A percentile compares a stretch with the other conserved stretches of the same genome.
Evolutionary conservation across 2,797 vertebrate species (phyloP).

Genomic region (Craterocephalus amniculus): DNA sequence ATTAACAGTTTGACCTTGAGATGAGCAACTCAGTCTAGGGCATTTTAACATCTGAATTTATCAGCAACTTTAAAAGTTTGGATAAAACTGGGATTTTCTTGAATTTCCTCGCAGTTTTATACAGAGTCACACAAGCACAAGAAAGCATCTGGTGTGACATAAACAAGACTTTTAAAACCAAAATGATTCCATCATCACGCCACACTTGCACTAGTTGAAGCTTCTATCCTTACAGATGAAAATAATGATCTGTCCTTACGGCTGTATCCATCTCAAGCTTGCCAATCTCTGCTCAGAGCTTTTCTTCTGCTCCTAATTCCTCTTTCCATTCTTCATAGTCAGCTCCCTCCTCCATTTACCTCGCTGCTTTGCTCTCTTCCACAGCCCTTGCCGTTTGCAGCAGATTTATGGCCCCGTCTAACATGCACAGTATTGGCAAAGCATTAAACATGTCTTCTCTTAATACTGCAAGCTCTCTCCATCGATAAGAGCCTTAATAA

Average conservation of each 20-base stretch:
- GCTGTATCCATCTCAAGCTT: slow-evolving; percentile 46
- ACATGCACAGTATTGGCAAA: slow-evolving; percentile 86
- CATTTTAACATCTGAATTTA: slow-evolving; percentile 13
- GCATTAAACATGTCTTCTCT: slow-evolving; percentile 87
- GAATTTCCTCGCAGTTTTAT: slow-evolving; percentile 29
- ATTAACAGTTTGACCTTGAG: slow-evolving; percentile 15
- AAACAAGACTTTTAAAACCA: slow-evolving; percentile 17
- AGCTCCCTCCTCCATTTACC: slow-evolving; percentile 70
- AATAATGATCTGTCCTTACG: slow-evolving; percentile 54
- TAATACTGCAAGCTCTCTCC: slow-evolving; percentile 83
- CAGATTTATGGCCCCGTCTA: slow-evolving; percentile 81
- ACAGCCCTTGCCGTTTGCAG: slow-evolving; percentile 68
- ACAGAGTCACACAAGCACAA: slow-evolving; percentile 22
- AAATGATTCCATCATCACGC: slow-evolving; percentile 45
- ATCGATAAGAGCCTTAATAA: slow-evolving; percentile 88
- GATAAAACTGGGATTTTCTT: slow-evolving; percentile 40
- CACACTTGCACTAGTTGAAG: slow-evolving; percentile 22
- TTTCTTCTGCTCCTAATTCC: slow-evolving; percentile 59
- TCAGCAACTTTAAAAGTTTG: slow-evolving; percentile 30
- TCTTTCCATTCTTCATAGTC: slow-evolving; percentile 61
- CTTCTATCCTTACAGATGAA: slow-evolving; percentile 34
- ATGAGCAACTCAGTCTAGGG: slow-evolving; percentile 21
- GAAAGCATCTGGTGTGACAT: slow-evolving; percentile 20
- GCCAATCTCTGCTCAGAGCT: slow-evolving; percentile 61
- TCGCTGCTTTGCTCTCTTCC: slow-evolving; percentile 59